Base-by-base conservation (phyloP, 2,888 invertebrate genomes). In the Latheticus oryzae region DNA sequence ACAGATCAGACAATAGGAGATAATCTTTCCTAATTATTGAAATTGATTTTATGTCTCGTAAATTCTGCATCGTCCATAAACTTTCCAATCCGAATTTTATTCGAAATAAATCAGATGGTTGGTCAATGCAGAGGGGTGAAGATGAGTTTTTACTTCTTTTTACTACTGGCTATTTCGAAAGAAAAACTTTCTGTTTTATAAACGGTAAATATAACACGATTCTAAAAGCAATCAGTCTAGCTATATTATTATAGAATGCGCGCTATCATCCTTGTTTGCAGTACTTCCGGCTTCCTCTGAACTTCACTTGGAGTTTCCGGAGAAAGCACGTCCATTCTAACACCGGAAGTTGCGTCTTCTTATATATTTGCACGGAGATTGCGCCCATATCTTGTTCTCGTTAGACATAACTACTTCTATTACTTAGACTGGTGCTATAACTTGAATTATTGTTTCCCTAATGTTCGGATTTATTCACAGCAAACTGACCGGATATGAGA, bases 1-100 rank as follows among this genome's bases (percentile, higher is more conserved):
- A n/a, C n/a, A n/a, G n/a, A n/a, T n/a, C n/a, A n/a, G n/a, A n/a
- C n/a, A n/a, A n/a, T n/a, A n/a, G n/a, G n/a, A n/a, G n/a, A n/a
- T n/a, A n/a, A n/a, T n/a, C n/a, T n/a, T n/a, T 5, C 17, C 13
- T 42, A 38, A 23, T 42, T 42, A 13, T 42, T 42, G 13, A 42
- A 42, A 42, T 42, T 17, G 21, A 9, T 12, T 42, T 42, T 28
- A 42, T 28, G 42, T 16, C 7, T 9, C 28, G 28, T 15, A 24
- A 42, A 42, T 42, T 42, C 28, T 15, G 28, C 15, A 42, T 9
- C 42, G 15, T 15, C 42, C 72, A 74, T 75, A 75, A 75, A 75
- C 71, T 76, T 75, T 73, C 73, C 73, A 70, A 71, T 73, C 72
- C 74, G 70, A 74, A 75, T 73, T 75, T 75, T 73, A 75, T 73